Evolutionary conservation across 2,113 vertebrate species (phyloP), one percentile per base, ranked within the genome.

Genomic region (Aleadryas rufinucha): DNA sequence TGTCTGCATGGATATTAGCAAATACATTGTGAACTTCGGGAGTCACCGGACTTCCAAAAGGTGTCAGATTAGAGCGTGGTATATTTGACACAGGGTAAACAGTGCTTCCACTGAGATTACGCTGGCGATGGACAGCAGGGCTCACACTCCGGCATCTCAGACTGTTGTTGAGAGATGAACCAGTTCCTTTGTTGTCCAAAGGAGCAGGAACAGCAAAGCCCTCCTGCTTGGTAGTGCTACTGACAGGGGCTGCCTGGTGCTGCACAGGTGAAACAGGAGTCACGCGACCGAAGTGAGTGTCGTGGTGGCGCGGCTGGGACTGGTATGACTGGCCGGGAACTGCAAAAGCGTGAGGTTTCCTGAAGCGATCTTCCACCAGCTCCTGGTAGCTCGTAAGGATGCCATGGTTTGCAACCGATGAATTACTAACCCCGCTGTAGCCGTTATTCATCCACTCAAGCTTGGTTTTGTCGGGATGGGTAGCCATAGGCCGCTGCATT

Each of bases 381-480:
- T 99, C 99, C 96, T 99, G 99, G 90, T 99, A 99, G 97, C 99
- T 98, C 8, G 99, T 99, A 26, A 99, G 98, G 96, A 99, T 99
- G 88, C 98, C 98, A 4, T 98, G 98, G 97, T 97, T 98, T 16
- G 99, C 98, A 35, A 98, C 98, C 0, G 98, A 96, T 0, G 98
- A 98, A 74, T 79, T 98, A 52, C 97, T 97, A 6, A 98, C 97
- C 11, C 97, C 97, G 3, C 97, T 96, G 79, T 99, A 99, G 68
- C 98, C 99, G 4, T 98, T 99, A 82, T 98, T 99, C 99, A 99
- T 99, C 99, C 99, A 99, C 88, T 99, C 99, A 4, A 99, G 98
- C 93, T 99, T 99, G 84, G 99, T 99, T 97, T 99, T 99, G 96
- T 99, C 99, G 1, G 99, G 99, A 89, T 99, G 99, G 26, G 99